Evolutionary conservation across 2,113 vertebrate species (phyloP).

Genomic region (Labeo rohita): DNA sequence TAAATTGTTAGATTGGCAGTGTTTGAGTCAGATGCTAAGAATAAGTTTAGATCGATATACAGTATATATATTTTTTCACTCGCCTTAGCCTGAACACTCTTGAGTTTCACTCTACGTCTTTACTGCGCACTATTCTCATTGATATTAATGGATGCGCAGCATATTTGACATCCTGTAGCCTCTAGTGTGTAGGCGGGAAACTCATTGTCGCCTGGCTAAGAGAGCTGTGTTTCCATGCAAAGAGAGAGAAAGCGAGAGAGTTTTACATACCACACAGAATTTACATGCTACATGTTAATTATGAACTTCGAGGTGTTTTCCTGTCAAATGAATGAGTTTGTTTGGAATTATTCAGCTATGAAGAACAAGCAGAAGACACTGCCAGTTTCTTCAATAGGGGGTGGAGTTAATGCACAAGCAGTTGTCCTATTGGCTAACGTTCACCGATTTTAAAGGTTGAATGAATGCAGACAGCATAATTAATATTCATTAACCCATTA

Average conservation of each 20-base stretch:
- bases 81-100: neutral
- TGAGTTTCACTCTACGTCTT: neutral
- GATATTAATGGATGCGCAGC: neutral
- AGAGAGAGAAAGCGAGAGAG: neutral
- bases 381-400: neutral
- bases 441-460: too few species aligned
- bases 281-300: neutral
- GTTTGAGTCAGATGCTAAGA: neutral
- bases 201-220: neutral
- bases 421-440: neutral
- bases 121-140: neutral
- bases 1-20: neutral
- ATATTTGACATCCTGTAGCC: neutral
- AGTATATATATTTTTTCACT: neutral
- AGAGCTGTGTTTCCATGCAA: neutral
- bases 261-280: neutral
- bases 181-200: neutral
- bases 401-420: neutral
- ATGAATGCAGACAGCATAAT: too few species aligned
- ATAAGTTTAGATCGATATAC: neutral
- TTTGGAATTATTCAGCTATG: neutral
- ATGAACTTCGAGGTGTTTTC: neutral
- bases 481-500: neutral
- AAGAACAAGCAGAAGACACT: neutral
- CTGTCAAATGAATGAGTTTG: neutral